Evolutionary conservation across 2,888 invertebrate species (phyloP), one percentile per base, ranked within the genome.

Genomic region (Notodonta dromedarius): DNA sequence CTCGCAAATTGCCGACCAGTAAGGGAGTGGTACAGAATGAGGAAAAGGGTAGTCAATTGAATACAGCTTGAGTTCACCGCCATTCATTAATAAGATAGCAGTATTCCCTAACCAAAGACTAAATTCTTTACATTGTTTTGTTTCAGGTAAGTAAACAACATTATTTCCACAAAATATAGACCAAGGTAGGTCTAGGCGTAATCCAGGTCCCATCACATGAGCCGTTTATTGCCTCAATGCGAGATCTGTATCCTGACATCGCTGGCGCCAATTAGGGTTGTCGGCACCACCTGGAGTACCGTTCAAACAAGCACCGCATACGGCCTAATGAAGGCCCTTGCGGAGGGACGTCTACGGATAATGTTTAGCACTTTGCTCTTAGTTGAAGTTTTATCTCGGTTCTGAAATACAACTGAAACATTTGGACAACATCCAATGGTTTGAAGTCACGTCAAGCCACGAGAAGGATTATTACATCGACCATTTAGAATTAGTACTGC

Each of bases 91-190:
- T 35, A 35, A 5, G 35, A 35, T 35, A 35, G 35, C 7, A 35
- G 5, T 35, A 35, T 7, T 35, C 7, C 35, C 35, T 35, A 6
- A 35, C 35, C 35, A 35, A 35, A 35, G 1, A n/a, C n/a, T 46
- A n/a, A 46, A 46, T 6, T 46, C 5, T 13, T 2, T 6, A 46
- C 13, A 35, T 13, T 53, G n/a, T 35, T 8, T 74, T 73, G 67
- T 74, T 74, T 53, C 71, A 74, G 76, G 76, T 74, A 74, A 74
- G 74, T 74, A 44, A 32, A 55, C 35, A 52, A 58, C 9, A 61
- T 9, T 46, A 12, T 48, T 48, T 16, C 40, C 42, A 54, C 52
- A 4, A 24, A 57, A 39, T 2, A 39, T 58, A 53, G 53, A 48
- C 12, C 8, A 61, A 44, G 70, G 71, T 69, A 71, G 53, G 24